phyloP scores from a whole-genome alignment of 2,113 vertebrate genomes.

The Columba janthina region DNA sequence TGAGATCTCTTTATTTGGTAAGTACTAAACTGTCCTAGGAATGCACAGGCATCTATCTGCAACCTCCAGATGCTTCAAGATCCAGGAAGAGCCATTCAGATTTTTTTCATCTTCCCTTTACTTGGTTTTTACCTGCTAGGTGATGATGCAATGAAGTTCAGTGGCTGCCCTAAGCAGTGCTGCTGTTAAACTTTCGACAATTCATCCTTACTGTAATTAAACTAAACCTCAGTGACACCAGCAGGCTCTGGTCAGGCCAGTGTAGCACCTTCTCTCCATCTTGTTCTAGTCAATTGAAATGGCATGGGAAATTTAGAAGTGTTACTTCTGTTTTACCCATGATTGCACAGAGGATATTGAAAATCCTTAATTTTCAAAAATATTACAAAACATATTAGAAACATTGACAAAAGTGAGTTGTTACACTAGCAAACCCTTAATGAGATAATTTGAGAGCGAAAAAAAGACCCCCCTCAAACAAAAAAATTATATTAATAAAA shows the following conservation, averaged over 20 bases:
- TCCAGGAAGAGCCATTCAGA: not conserved
- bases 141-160: not conserved
- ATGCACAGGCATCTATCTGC: not conserved
- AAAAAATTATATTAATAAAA: not conserved
- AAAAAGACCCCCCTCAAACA: no score
- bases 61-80: not conserved
- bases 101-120: not conserved
- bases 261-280: not conserved
- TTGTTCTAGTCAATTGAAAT: not conserved
- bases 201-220: not conserved
- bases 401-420: not conserved
- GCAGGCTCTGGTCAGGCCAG: not conserved
- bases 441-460: not conserved
- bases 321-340: not conserved
- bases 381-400: not conserved
- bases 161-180: not conserved
- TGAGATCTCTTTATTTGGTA: not conserved
- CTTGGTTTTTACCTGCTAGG: not conserved
- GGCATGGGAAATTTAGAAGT: not conserved
- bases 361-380: not conserved
- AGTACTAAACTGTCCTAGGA: not conserved
- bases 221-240: not conserved
- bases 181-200: not conserved
- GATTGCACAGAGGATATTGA: not conserved
- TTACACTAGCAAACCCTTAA: not conserved